Conservation (phyloP, 2,888 invertebrate species). For the Heliconius sara region DNA sequence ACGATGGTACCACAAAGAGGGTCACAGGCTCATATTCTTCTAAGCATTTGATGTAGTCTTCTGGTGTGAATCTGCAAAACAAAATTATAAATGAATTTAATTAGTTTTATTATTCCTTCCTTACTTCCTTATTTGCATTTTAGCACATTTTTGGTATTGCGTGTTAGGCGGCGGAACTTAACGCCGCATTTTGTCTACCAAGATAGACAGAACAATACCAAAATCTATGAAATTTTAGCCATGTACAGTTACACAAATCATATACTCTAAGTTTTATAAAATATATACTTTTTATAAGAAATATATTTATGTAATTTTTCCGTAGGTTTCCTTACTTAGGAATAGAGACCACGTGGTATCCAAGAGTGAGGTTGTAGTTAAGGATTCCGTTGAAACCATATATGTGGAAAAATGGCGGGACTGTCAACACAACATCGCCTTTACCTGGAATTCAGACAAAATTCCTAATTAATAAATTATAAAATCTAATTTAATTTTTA, state of each 20-base stretch:
- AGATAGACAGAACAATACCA: neutral
- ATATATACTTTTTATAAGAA: neutral
- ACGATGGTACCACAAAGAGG: constrained; percentile 90
- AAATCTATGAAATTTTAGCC: too few relatives aligned
- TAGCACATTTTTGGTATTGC: neutral
- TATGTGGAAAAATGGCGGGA: constrained; percentile 91
- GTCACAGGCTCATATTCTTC: constrained; percentile 84
- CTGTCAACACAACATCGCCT: constrained; percentile 84
- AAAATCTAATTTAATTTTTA: too few relatives aligned
- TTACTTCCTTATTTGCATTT: neutral
- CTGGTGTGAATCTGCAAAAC: constrained; percentile 86
- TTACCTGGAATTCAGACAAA: constrained; percentile 64
- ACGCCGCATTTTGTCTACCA: neutral
- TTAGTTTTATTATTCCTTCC: neutral
- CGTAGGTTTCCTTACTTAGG: constrained; percentile 75
- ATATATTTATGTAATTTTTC: neutral
- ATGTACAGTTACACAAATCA: too few relatives aligned
- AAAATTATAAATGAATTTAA: neutral
- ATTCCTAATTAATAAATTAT: too few relatives aligned
- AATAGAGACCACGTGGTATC: constrained; percentile 86
- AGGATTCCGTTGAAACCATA: constrained; percentile 89
- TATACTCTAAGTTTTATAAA: neutral
- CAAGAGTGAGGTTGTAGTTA: constrained; percentile 84
- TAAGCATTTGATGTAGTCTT: constrained; percentile 87
- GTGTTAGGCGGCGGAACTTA: neutral